Base-by-base conservation (phyloP, 2,113 vertebrate species). In the Pteropus alecto region DNA sequence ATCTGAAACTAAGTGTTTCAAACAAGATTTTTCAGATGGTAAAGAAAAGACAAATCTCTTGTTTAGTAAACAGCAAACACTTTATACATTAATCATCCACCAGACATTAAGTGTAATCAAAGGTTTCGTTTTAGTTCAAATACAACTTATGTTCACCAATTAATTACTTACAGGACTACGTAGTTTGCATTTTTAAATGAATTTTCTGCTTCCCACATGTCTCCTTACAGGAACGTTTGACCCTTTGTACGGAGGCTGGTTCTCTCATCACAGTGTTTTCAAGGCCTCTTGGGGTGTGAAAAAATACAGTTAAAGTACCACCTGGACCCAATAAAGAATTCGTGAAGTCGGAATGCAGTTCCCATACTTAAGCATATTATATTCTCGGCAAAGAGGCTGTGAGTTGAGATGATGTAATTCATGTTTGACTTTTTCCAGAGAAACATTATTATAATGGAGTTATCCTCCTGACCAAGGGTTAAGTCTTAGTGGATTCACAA, bases 1-100 rank as follows among this genome's bases (percentile, higher is more conserved):
- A 95, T 97, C 90, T 96, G 89, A 98, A 98, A 96, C 41, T 88
- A 96, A 95, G n/a, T 93, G 87, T 96, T 98, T 97, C 76, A 97
- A 97, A 70, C 51, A 97, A 97, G 87, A 92, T 78, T 96, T 90
- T 68, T 94, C 95, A 93, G 83, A 82, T 94, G 87, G 85, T 95
- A 87, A 79, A 85, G 77, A 18, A 60, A 97, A 92, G 83, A 95
- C 93, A 87, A 21, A 93, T 2, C 65, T 3, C 65, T 92, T 97
- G 73, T 97, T 98, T 97, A 74, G 77, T 97, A 73, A 96, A 81
- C 74, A 96, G 77, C 90, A 93, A 97, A 78, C 0, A 30, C 73
- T 94, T 97, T 71, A 85, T 95, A 51, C 35, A 97, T 98, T 94
- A 98, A 93, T 87, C 74, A 98, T 81, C 5, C 1, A 78, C 33